Conservation (phyloP, 1,140 invertebrate species). For the Drosophila persimilis region DNA sequence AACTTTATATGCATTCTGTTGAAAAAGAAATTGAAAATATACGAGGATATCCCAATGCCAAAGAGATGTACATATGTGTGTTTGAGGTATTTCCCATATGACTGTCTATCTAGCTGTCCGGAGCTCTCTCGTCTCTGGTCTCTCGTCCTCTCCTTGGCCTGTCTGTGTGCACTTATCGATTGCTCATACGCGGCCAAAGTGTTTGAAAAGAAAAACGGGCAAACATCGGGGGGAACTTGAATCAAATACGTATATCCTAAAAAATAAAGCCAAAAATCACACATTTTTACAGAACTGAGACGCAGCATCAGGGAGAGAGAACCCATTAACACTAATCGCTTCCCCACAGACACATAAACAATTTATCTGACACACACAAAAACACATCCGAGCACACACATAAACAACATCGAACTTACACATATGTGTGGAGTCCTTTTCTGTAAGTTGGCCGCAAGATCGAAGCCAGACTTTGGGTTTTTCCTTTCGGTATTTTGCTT, state of each 20-base stretch:
- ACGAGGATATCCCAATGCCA: constrained; percentile 24
- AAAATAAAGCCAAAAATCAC: constrained; percentile 71
- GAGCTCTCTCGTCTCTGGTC: neutral
- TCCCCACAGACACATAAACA: constrained; percentile 81
- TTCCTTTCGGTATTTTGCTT: constrained; percentile 72
- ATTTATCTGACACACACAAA: constrained; percentile 71
- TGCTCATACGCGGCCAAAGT: constrained; percentile 69
- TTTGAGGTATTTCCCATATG: constrained; percentile 67
- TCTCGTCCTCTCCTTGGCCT: constrained; percentile 9
- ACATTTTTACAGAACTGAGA: constrained; percentile 54
- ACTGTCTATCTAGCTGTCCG: constrained; percentile 73
- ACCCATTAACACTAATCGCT: constrained; percentile 81
- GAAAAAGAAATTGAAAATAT: constrained; percentile 78
- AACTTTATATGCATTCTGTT: constrained; percentile 72
- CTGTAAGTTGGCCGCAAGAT: constrained; percentile 64
- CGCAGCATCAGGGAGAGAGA: constrained; percentile 26
- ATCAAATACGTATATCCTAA: constrained; percentile 55
- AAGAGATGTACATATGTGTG: constrained; percentile 26
- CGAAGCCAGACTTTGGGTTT: constrained; percentile 68
- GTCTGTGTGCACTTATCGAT: constrained; percentile 74
- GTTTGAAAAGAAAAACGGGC: constrained; percentile 40
- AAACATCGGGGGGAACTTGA: constrained; percentile 62
- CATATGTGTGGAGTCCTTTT: constrained; percentile 44
- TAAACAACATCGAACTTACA: constrained; percentile 4
- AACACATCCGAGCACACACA: constrained; percentile 1